These are phyloP conservation scores for Microtus ochrogaster DNA, from an alignment of 2,113 vertebrate species.

Conservation along the genomic window DNA sequence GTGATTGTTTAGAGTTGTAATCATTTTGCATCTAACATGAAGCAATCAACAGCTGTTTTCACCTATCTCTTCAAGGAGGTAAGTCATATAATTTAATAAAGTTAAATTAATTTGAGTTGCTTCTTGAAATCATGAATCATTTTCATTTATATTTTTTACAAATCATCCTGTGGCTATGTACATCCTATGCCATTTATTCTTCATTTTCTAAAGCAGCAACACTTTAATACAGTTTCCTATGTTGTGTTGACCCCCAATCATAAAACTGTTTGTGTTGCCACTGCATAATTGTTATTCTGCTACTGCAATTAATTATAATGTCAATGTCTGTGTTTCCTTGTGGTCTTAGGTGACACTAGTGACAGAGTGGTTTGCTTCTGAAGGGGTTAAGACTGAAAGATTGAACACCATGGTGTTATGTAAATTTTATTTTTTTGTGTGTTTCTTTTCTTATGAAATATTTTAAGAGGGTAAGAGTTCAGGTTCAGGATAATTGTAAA, in stretches of 20 bases:
- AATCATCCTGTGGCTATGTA: not conserved
- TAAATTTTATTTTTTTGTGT: not conserved
- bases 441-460: not conserved
- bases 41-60: not conserved
- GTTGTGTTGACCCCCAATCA: not conserved
- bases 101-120: not conserved
- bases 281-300: not conserved
- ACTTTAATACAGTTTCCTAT: not conserved
- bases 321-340: not conserved
- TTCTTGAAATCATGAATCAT: not conserved
- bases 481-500: not conserved
- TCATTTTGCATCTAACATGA: not conserved
- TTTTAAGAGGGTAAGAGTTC: not conserved
- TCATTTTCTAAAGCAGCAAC: not conserved
- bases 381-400: no score
- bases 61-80: not conserved
- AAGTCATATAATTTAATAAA: not conserved
- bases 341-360: not conserved
- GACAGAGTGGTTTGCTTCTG: not conserved
- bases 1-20: not conserved
- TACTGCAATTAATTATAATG: not conserved
- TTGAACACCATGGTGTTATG: not conserved
- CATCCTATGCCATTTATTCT: fast-evolving
- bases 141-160: not conserved
- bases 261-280: not conserved